These are phyloP conservation scores for Chamaetylas fuelleborni DNA, from an alignment of 2,113 vertebrate genomes.

Conservation along the genomic window DNA sequence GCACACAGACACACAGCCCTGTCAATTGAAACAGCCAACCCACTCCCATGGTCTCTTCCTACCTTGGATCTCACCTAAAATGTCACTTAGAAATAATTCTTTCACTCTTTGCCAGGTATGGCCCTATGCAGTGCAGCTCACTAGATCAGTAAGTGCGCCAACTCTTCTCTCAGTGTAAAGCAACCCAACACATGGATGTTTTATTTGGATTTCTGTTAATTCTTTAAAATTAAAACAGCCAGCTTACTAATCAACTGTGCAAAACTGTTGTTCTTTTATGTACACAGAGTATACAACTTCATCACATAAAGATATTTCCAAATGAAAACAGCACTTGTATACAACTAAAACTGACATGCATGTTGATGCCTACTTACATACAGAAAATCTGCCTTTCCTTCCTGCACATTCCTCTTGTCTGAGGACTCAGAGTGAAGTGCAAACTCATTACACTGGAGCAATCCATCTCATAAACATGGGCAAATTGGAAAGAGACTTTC, in stretches of 20 bases:
- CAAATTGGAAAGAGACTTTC: background rate
- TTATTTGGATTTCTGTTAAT: background rate
- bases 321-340: background rate
- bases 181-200: background rate
- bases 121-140: background rate
- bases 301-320: background rate
- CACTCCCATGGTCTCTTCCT: background rate
- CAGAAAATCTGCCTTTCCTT: background rate
- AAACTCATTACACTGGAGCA: background rate
- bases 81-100: background rate
- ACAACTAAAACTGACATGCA: background rate
- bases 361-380: background rate
- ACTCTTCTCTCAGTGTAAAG: background rate
- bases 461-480: background rate
- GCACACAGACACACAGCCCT: background rate
- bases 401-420: background rate
- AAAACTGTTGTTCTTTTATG: background rate
- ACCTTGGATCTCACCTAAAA: background rate
- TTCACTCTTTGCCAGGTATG: background rate
- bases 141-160: background rate
- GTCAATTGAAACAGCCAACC: background rate
- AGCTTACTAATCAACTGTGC: background rate
- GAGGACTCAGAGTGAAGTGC: background rate
- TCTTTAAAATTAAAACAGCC: too few relatives aligned
- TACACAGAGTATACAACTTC: background rate